Base-by-base conservation (phyloP, 2,113 vertebrate species). In the Chrysochloris asiatica region DNA sequence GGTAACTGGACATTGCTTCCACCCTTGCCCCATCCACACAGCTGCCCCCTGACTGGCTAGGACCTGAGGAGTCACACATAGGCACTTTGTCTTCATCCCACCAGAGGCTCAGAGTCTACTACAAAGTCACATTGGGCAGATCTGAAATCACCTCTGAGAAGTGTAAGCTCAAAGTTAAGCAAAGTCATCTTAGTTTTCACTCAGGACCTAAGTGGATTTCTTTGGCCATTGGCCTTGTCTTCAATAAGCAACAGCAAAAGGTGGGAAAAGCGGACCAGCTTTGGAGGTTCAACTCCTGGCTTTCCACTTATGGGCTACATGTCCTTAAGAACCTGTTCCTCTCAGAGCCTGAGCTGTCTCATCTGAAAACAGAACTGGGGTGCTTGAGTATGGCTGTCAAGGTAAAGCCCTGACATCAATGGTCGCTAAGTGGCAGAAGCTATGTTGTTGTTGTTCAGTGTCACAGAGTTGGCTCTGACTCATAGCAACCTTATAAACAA, bases 151-250 rank as follows among this genome's bases (percentile, higher is more conserved):
- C 33, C 41, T 86, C 75, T 41, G n/a, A 81, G 79, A 45, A 67
- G 33, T 82, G n/a, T 91, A 56, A 88, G 47, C 86, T 89, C 72
- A 63, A 69, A 86, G 54, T 33, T 86, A 84, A 92, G 79, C 63
- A 1, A 45, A 78, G 12, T 72, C 56, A 84, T 19, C 77, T 77
- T 45, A 43, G 77, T 86, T 83, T 93, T 86, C 77, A 89, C 54
- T 12, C 41, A 79, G 59, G 63, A 81, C 28, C 83, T 59, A 22
- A 24, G 0, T 78, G 24, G 50, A 92, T 19, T 71, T 69, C 47
- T 69, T 73, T 81, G 86, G 52, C 77, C 77, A 86, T 65, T 84
- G 69, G 50, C 19, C 75, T 72, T 65, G 54, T 76, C 93, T 93
- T 82, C 63, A 78, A 4, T 41, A 78, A 89, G 33, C 41, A 82